Evolutionary conservation across 1,140 invertebrate species (phyloP).

Genomic region (Reticulitermes speratus): DNA sequence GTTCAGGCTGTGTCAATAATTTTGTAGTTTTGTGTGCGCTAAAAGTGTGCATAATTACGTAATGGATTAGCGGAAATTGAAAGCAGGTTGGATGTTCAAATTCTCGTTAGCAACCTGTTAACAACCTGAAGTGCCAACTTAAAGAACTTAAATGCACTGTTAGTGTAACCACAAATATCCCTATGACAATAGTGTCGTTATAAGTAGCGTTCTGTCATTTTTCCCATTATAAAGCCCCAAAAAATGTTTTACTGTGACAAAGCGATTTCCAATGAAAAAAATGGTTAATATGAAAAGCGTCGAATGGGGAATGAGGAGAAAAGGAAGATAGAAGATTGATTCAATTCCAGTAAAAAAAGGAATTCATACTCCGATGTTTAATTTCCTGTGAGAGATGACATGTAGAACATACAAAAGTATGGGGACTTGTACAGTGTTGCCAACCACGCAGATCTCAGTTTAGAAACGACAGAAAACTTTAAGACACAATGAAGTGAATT

Average conservation of each 20-base stretch:
- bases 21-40: not conserved
- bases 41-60: not conserved
- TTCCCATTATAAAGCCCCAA: not conserved
- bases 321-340: not conserved
- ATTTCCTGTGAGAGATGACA: not conserved
- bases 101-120: not conserved
- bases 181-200: not conserved
- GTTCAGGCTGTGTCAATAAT: not conserved
- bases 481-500: not conserved
- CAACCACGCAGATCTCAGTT: not conserved
- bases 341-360: slow-evolving; percentile 6
- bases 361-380: not conserved
- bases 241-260: not conserved
- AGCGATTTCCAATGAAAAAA: not conserved
- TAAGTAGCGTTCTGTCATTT: not conserved
- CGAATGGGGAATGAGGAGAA: not conserved
- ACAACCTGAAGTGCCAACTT: not conserved
- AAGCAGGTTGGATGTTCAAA: not conserved
- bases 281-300: not conserved
- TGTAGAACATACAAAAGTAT: not conserved
- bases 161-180: not conserved
- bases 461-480: not conserved
- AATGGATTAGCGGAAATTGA: not conserved
- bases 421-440: not conserved
- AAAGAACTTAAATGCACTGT: not conserved